Evolutionary conservation across 2,888 invertebrate genomes (phyloP), one percentile per base, ranked within the genome.

Genomic region (Penaeus monodon): DNA sequence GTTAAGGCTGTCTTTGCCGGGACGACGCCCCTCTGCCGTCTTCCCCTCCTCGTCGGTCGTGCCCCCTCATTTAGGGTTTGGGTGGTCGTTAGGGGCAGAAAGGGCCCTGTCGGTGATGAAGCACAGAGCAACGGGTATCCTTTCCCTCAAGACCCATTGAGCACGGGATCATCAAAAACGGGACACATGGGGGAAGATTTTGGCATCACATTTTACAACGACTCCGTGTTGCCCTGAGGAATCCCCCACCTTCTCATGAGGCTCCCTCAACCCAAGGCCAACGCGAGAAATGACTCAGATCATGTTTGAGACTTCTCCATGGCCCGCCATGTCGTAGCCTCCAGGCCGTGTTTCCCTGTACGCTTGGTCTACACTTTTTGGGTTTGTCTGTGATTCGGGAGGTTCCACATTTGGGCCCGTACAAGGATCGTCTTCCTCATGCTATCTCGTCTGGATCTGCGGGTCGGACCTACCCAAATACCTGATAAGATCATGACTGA

Each of bases 171-270:
- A 92, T 94, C 91, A 98, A 98, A 93, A 98, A 98, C 95, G 98
- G 98, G 98, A 98, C 92, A 98, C 92, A 98, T 98, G n/a, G 98
- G 98, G 98, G 94, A 97, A 98, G 94, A 98, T n/a, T 98, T 94
- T 98, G 98, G 98, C 98, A 98, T 93, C 98, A 98, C 94, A 98
- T 98, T 98, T 95, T 98, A 98, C 96, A 98, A 98, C 93, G 97
- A 93, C 95, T 98, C 92, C 95, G 98, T 93, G 98, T 98, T 83
- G 98, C 98, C 98, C 90, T 73, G 97, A 98, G 93, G 97, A 97
- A n/a, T 70, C 70, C 70, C 70, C 70, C 17, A 97, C 97, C 95
- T 98, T 91, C 94, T 97, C 91, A 98, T 90, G 97, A 97, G 93
- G 97, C 97, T 90, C 97, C 89, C 95, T 97, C 91, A 98, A 98